A percentile compares a stretch with the other conserved stretches of the same genome.
phyloP scores from a whole-genome alignment of 2,113 vertebrate genomes.

The Lethenteron camtschaticum region DNA sequence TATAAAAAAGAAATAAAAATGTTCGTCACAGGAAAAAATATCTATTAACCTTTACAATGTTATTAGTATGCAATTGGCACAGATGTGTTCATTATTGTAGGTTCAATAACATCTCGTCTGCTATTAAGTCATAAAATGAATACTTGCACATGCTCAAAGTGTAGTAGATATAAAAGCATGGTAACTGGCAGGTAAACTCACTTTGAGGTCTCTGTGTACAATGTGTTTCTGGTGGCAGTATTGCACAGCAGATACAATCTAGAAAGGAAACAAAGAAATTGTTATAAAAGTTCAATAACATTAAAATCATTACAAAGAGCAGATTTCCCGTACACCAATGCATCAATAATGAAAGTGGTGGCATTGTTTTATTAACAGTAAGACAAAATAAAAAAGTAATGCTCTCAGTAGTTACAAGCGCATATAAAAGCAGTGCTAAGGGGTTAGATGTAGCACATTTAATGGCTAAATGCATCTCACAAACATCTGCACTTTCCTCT shows the following conservation, averaged over 20 bases:
- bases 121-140: too few relatives aligned
- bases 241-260: conserved; percentile 96
- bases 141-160: not conserved
- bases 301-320: not conserved
- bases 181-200: conserved; percentile 13
- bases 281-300: not conserved
- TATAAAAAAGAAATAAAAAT: too few relatives aligned
- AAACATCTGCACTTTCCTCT: too few relatives aligned
- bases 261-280: conserved; percentile 18
- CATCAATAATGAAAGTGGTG: too few relatives aligned
- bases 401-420: too few relatives aligned
- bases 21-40: not conserved
- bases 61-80: not conserved
- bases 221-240: conserved; percentile 93
- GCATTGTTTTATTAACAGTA: too few relatives aligned
- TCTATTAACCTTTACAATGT: conserved; percentile 10
- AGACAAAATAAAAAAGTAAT: too few relatives aligned
- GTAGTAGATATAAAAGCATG: not conserved
- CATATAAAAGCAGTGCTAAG: too few relatives aligned
- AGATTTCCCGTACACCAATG: not conserved
- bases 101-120: too few relatives aligned
- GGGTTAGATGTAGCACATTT: too few relatives aligned
- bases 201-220: conserved; percentile 92
- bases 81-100: too few relatives aligned
- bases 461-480: too few relatives aligned